These are phyloP conservation scores for Lonchura striata DNA, from an alignment of 2,113 vertebrate species.

Conservation along the genomic window DNA sequence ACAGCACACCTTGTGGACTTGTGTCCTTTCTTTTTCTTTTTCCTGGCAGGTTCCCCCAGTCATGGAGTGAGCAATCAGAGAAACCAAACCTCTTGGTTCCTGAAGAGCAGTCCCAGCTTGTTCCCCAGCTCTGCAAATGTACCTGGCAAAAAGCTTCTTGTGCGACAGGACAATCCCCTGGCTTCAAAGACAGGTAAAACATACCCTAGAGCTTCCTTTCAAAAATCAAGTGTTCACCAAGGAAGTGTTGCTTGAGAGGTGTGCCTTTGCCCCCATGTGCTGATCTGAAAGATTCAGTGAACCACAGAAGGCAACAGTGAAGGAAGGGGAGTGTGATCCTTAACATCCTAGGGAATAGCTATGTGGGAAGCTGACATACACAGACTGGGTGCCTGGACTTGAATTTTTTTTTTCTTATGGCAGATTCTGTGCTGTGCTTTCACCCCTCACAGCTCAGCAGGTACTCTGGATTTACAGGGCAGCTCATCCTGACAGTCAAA, in stretches of 20 bases:
- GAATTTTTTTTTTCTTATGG: accelerated
- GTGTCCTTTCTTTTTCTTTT: not conserved
- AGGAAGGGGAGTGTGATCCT: not conserved
- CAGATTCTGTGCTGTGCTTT: not conserved
- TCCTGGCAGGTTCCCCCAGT: constrained; percentile 78
- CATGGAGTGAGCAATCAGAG: constrained; percentile 68
- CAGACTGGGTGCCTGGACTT: not conserved
- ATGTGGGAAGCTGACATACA: not conserved
- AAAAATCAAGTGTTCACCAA: not conserved
- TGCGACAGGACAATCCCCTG: not conserved
- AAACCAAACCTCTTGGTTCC: constrained; percentile 60
- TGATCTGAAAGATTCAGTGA: not conserved
- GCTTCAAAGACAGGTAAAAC: constrained; percentile 43
- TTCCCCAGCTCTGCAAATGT: not conserved
- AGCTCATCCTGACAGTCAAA: not conserved
- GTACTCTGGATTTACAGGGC: not conserved
- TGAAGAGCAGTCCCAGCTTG: constrained; percentile 56
- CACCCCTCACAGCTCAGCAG: not conserved
- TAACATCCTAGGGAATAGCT: not conserved
- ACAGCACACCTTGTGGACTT: not conserved
- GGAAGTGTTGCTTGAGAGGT: not conserved
- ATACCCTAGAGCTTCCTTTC: not conserved
- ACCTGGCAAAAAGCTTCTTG: constrained; percentile 28
- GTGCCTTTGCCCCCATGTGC: not conserved
- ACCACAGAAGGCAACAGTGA: not conserved